These are phyloP conservation scores for Drosophila buzzatii DNA, from an alignment of 2,888 invertebrate genomes.

Conservation along the genomic window DNA sequence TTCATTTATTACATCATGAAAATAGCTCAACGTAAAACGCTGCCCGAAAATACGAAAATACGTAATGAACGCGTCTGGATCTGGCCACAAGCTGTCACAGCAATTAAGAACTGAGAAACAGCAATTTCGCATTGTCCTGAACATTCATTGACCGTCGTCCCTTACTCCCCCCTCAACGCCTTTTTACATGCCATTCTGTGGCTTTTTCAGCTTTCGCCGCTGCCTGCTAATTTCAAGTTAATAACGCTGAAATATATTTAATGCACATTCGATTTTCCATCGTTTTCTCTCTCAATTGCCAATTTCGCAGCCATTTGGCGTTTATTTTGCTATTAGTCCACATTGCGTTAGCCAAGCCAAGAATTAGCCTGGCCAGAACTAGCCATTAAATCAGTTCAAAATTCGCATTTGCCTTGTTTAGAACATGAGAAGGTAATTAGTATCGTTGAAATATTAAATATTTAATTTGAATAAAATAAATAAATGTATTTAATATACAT, in stretches of 20 bases:
- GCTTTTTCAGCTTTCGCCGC: constrained; percentile 11
- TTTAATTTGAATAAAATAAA: not conserved
- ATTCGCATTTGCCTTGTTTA: constrained; percentile 45
- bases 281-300: constrained; percentile 44
- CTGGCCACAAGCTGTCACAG: constrained; percentile 74
- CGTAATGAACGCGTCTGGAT: constrained; percentile 16
- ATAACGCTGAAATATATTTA: constrained; percentile 68
- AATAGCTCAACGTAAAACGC: constrained; percentile 54
- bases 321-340: constrained; percentile 44
- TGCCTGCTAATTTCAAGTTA: constrained; percentile 70
- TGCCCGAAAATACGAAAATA: constrained; percentile 21
- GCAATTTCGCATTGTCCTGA: constrained; percentile 26
- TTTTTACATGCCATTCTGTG: constrained; percentile 18
- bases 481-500: too few species aligned
- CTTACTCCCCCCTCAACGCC: not conserved
- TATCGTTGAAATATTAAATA: too few species aligned
- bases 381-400: constrained; percentile 67
- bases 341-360: not conserved
- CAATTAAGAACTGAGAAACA: constrained; percentile 62
- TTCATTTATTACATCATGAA: constrained; percentile 82
- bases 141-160: constrained; percentile 27
- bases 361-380: constrained; percentile 11
- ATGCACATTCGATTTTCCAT: constrained; percentile 58
- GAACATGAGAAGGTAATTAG: not conserved
- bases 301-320: constrained; percentile 46